Evolutionary conservation across 2,888 invertebrate species (phyloP), one percentile per base, ranked within the genome.

Genomic region (Dendrolimus houi): DNA sequence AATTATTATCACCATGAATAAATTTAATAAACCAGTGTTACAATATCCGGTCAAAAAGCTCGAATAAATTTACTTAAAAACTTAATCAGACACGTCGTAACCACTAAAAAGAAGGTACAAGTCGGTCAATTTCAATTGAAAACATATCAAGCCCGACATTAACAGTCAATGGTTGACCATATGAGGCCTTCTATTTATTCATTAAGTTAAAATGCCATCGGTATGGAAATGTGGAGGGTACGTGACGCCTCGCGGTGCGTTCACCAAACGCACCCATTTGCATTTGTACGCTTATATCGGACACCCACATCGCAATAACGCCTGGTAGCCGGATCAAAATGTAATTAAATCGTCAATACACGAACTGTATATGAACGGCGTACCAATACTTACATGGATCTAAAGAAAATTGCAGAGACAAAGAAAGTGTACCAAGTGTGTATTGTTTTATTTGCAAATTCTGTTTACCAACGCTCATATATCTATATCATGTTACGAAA

Each of bases 261-360:
- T 47, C 47, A 10, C 60, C 59, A 58, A 62, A 64, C 69, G 67
- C 59, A 61, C 60, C 58, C 29, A 29, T 29, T 62, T 55, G 70
- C 70, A 83, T 84, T 83, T 79, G 80, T 85, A 85, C 85, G 83
- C 77, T 67, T 83, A 82, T 84, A 85, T 83, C 83, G 89, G 74
- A 89, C 89, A 89, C 89, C 89, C 89, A 90, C 89, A 85, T 85
- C 83, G 89, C 78, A 80, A 75, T 80, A 81, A 76, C 80, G 72
- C 77, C 72, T 66, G 68, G 77, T 72, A 81, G 81, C 85, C 83
- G 87, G 85, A 88, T 88, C 86, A 86, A 80, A 79, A 74, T 77
- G 86, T 88, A 89, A 90, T 90, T 90, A 89, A 88, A 86, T 81
- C 83, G 83, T 84, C 89, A 86, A 85, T 86, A 86, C 89, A 89